phyloP scores from a whole-genome alignment of 2,113 vertebrate genomes.

The Cebidichthys violaceus region DNA sequence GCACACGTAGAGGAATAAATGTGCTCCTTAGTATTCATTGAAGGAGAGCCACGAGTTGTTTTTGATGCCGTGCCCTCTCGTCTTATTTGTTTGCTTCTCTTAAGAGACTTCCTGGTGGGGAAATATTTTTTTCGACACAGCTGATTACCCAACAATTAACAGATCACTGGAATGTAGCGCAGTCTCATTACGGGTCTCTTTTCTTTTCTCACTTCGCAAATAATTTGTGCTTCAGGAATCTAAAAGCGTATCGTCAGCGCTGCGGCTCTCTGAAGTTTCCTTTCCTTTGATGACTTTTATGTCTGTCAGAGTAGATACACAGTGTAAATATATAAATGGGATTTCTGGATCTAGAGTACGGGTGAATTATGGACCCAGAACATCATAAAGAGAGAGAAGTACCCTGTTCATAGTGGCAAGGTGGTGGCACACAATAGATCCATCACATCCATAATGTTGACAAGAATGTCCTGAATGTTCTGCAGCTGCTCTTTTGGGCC shows the following conservation, averaged over 20 bases:
- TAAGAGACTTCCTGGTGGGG: background rate
- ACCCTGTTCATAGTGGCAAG: background rate
- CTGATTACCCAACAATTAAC: constrained; percentile 17
- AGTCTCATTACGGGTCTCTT: background rate
- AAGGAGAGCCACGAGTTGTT: background rate
- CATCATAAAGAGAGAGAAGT: background rate
- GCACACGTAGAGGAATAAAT: constrained; percentile 7
- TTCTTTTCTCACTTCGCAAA: background rate
- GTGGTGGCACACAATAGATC: background rate
- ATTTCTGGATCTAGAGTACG: background rate
- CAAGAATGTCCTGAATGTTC: background rate
- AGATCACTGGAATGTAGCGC: background rate
- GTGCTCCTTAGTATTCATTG: constrained; percentile 5
- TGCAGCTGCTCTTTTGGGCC: background rate
- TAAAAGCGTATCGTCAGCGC: background rate
- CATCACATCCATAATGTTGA: background rate
- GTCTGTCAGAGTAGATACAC: background rate
- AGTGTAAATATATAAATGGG: background rate
- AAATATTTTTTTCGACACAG: constrained; percentile 10
- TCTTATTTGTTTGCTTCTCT: constrained; percentile 16
- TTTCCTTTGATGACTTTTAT: background rate
- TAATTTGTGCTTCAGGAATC: background rate
- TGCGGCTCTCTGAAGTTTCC: background rate
- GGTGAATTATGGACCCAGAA: background rate
- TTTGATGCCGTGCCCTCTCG: background rate